These are phyloP conservation scores for Sminthurides aquaticus DNA, from an alignment of 2,888 invertebrate species.

Conservation along the genomic window DNA sequence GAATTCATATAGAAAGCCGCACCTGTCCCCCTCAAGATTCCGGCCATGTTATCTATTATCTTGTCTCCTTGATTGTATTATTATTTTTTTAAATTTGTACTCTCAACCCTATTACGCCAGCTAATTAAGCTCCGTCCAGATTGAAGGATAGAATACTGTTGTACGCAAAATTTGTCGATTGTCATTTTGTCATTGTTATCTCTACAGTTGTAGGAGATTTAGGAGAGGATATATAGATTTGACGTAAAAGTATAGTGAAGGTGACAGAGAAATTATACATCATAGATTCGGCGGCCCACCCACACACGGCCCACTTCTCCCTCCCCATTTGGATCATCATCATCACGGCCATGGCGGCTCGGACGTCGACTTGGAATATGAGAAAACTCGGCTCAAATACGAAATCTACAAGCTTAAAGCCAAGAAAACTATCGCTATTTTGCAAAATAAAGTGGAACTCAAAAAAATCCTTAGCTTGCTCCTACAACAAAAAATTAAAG, in stretches of 20 bases:
- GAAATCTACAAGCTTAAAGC: slow-evolving; percentile 42
- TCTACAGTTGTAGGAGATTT: too few relatives aligned
- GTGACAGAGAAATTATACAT: too few relatives aligned
- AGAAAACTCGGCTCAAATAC: slow-evolving; percentile 42
- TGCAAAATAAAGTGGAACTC: slow-evolving; percentile 42
- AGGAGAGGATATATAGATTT: too few relatives aligned
- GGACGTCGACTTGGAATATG: slow-evolving; percentile 38
- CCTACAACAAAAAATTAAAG: slow-evolving; percentile 42
- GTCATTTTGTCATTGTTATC: slow-evolving; percentile 18
- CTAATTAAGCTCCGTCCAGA: too few relatives aligned
- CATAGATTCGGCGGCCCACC: background rate
- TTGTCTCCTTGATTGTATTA: too few relatives aligned
- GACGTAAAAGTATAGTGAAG: too few relatives aligned
- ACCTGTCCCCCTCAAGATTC: background rate
- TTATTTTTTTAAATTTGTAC: too few relatives aligned
- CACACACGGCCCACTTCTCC: too few relatives aligned
- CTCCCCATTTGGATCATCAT: slow-evolving; percentile 7
- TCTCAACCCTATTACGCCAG: too few relatives aligned
- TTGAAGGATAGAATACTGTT: too few relatives aligned
- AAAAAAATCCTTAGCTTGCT: slow-evolving; percentile 42
- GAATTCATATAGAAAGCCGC: slow-evolving; percentile 35
- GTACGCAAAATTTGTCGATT: slow-evolving; percentile 18
- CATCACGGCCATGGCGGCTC: slow-evolving; percentile 24
- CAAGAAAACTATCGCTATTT: slow-evolving; percentile 42
- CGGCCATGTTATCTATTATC: too few relatives aligned